phyloP scores from a whole-genome alignment of 1,140 invertebrate species.

The Apis florea region DNA sequence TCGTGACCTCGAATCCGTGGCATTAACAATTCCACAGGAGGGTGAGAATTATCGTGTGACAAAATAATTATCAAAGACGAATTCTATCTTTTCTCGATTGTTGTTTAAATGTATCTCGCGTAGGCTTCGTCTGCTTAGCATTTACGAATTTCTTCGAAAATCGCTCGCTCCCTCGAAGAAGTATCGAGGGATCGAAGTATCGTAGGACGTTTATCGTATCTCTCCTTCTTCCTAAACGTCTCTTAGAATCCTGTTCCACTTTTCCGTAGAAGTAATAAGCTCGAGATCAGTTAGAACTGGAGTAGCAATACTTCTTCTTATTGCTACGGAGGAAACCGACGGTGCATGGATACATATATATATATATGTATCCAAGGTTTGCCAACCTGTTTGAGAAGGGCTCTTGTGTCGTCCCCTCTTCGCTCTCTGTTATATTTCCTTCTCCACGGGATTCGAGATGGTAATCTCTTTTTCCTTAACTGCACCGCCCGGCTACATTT shows the following conservation, averaged over 20 bases:
- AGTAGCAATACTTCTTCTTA: constrained; percentile 72
- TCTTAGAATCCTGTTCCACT: constrained; percentile 41
- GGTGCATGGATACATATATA: too few relatives aligned
- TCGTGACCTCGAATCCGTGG: too few relatives aligned
- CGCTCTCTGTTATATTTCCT: constrained; percentile 22
- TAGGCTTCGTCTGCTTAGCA: neutral
- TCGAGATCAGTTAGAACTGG: constrained; percentile 59
- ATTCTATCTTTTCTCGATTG: too few relatives aligned
- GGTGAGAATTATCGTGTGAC: too few relatives aligned
- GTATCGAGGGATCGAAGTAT: too few relatives aligned
- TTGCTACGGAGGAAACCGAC: constrained; percentile 50
- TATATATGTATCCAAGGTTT: constrained; percentile 46
- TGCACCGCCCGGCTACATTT: constrained; percentile 30
- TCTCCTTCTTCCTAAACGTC: constrained; percentile 39
- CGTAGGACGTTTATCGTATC: constrained; percentile 30
- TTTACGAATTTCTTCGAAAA: constrained; percentile 28
- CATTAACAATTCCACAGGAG: too few relatives aligned
- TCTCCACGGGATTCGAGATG: constrained; percentile 24
- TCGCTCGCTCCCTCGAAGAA: neutral
- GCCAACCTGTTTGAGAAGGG: constrained; percentile 54
- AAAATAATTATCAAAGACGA: too few relatives aligned
- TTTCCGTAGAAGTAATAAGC: constrained; percentile 61
- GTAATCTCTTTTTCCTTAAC: constrained; percentile 56
- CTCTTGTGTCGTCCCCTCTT: constrained; percentile 21
- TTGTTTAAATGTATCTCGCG: too few relatives aligned